These are phyloP conservation scores for Phymastichus coffea DNA, from an alignment of 1,140 invertebrate species.

Conservation along the genomic window DNA sequence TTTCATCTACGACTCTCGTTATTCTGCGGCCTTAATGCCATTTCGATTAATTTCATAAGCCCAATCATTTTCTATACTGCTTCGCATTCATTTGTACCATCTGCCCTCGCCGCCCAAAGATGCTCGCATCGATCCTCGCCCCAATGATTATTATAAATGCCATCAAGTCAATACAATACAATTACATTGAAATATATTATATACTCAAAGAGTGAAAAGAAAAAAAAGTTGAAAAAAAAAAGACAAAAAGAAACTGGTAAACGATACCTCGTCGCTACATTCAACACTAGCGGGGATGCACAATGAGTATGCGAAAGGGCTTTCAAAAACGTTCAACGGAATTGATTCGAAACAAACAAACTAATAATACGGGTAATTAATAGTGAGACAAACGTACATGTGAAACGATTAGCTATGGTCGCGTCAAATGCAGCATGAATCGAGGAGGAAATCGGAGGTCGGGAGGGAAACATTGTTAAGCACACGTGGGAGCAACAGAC, in stretches of 20 bases:
- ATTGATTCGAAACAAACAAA: too few species aligned
- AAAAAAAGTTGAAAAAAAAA: constrained; percentile 16
- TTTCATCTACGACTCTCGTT: constrained; percentile 46
- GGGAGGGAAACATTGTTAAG: too few species aligned
- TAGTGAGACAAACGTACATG: constrained; percentile 31
- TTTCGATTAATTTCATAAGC: background rate
- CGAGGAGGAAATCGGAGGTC: too few species aligned
- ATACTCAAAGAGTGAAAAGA: background rate
- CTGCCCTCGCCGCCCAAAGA: constrained; percentile 4
- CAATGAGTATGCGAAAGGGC: constrained; percentile 57
- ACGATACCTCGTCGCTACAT: constrained; percentile 48
- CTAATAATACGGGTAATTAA: too few species aligned
- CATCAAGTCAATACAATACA: constrained; percentile 16
- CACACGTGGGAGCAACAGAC: too few species aligned
- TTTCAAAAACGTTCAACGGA: too few species aligned
- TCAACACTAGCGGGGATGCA: constrained; percentile 53
- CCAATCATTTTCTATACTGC: constrained; percentile 8
- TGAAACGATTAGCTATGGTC: constrained; percentile 19
- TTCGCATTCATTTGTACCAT: constrained; percentile 18
- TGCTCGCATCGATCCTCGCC: constrained; percentile 11
- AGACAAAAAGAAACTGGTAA: too few species aligned
- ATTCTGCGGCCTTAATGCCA: constrained; percentile 47
- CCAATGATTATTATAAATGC: constrained; percentile 14
- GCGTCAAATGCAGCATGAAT: background rate
- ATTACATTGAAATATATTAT: constrained; percentile 8